A percentile compares a stretch with the other conserved stretches of the same genome.
phyloP scores from a whole-genome alignment of 2,113 vertebrate species.

The Arvicanthis niloticus region DNA sequence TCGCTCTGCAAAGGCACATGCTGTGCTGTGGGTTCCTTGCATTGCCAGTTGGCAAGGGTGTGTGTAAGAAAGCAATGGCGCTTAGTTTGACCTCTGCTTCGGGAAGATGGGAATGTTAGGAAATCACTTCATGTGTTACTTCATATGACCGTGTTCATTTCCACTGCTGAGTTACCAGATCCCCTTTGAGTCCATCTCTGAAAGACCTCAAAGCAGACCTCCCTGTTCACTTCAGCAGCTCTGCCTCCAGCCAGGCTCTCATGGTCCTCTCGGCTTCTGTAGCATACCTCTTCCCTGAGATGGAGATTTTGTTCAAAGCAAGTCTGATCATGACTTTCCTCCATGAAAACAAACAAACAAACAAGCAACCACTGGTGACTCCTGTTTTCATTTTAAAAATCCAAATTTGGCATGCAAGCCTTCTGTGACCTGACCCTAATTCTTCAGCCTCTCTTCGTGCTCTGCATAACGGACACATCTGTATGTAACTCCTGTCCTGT shows the following conservation, averaged over 20 bases:
- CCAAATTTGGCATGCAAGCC: constrained; percentile 11
- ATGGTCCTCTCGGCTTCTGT: background rate
- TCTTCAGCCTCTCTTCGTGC: background rate
- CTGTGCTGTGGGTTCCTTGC: background rate
- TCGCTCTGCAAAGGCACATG: background rate
- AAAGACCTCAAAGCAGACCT: background rate
- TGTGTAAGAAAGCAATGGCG: background rate
- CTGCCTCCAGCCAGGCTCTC: background rate
- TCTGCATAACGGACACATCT: background rate
- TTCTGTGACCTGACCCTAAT: constrained; percentile 12
- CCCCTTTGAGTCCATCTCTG: background rate
- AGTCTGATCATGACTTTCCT: constrained; percentile 45
- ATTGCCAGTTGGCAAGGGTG: background rate
- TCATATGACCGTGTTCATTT: background rate
- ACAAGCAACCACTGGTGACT: background rate
- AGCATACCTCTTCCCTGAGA: background rate
- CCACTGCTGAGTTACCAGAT: background rate
- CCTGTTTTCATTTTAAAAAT: constrained; percentile 55
- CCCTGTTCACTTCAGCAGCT: background rate
- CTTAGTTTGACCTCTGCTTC: background rate
- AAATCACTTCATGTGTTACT: background rate
- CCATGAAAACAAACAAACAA: background rate
- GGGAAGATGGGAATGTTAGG: background rate
- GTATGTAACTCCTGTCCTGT: background rate
- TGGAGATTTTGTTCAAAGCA: background rate